Evolutionary conservation across 2,113 vertebrate species (phyloP).

Genomic region (Triplophysa rosa): DNA sequence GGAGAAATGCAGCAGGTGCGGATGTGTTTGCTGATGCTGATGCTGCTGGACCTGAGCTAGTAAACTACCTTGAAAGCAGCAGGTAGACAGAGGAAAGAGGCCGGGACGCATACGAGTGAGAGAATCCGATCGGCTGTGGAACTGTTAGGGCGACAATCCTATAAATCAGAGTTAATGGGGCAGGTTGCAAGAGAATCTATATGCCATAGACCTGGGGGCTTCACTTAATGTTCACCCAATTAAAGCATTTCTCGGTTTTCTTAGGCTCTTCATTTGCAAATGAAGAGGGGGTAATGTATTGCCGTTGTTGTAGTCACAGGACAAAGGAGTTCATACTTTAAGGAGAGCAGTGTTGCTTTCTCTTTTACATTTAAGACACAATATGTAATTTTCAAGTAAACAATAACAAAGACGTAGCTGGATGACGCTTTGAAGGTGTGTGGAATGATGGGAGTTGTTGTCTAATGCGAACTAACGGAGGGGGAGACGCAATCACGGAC

Average conservation of each 20-base stretch:
- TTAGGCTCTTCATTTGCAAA: slow-evolving; percentile 23
- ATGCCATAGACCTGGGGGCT: slow-evolving; percentile 49
- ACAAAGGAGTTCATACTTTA: not conserved
- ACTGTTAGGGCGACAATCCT: slow-evolving; percentile 71
- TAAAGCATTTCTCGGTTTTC: slow-evolving; percentile 34
- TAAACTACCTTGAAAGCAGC: slow-evolving; percentile 13
- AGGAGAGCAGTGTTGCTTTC: no score
- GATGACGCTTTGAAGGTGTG: no score
- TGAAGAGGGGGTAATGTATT: slow-evolving; percentile 4
- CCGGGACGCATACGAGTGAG: slow-evolving; percentile 40
- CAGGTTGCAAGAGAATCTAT: slow-evolving; percentile 50
- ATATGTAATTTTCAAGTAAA: no score
- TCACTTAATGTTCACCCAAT: slow-evolving; percentile 33
- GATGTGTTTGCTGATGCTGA: slow-evolving; percentile 16
- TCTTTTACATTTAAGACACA: no score
- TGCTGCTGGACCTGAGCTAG: slow-evolving; percentile 3
- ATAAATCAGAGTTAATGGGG: slow-evolving; percentile 73
- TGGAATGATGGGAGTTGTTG: no score
- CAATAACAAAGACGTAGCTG: no score
- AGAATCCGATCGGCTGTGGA: slow-evolving; percentile 66
- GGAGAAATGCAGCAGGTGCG: not conserved
- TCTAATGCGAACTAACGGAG: no score
- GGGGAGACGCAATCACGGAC: no score
- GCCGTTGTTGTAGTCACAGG: not conserved
- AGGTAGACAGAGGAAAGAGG: slow-evolving; percentile 30